Evolutionary conservation across 2,888 invertebrate genomes (phyloP).

Genomic region (Dicycla oo): DNA sequence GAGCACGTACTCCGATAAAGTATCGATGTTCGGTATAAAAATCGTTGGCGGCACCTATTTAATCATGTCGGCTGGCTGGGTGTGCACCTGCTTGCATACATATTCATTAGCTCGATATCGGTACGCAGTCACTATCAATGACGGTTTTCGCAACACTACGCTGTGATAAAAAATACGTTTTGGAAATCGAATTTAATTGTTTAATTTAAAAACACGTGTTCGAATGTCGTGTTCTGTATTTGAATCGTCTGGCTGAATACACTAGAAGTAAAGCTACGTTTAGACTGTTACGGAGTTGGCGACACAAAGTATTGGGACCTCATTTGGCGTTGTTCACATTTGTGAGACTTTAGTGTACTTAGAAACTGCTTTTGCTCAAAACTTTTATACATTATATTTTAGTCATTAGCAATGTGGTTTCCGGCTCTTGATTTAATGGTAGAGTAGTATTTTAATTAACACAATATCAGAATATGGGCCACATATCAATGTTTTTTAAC

Average conservation of each 20-base stretch:
- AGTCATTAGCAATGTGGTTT: slow-evolving; percentile 1
- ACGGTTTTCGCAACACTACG: slow-evolving; percentile 79
- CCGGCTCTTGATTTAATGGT: slow-evolving; percentile 31
- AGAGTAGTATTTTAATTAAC: slow-evolving; percentile 33
- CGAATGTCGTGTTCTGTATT: slow-evolving; percentile 59
- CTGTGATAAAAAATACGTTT: slow-evolving; percentile 63
- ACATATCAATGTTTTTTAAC: slow-evolving; percentile 34
- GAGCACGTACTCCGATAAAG: slow-evolving; percentile 75
- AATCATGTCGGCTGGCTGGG: slow-evolving; percentile 78
- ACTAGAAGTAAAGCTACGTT: slow-evolving; percentile 54
- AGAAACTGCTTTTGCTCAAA: neutral
- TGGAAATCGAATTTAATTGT: slow-evolving; percentile 63
- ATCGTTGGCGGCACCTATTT: slow-evolving; percentile 87
- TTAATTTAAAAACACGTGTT: slow-evolving; percentile 61
- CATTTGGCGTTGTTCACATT: slow-evolving; percentile 20
- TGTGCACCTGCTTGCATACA: slow-evolving; percentile 88
- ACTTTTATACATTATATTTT: neutral
- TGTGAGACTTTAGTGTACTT: slow-evolving; percentile 11
- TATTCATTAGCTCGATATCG: slow-evolving; percentile 87
- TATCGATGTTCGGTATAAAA: slow-evolving; percentile 83
- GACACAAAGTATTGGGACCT: slow-evolving; percentile 34
- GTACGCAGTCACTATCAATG: slow-evolving; percentile 83
- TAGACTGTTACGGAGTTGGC: slow-evolving; percentile 35
- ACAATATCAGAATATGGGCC: slow-evolving; percentile 15
- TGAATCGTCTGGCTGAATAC: slow-evolving; percentile 58